phyloP scores from a whole-genome alignment of 2,888 invertebrate genomes.

The Geophilus truncorum region DNA sequence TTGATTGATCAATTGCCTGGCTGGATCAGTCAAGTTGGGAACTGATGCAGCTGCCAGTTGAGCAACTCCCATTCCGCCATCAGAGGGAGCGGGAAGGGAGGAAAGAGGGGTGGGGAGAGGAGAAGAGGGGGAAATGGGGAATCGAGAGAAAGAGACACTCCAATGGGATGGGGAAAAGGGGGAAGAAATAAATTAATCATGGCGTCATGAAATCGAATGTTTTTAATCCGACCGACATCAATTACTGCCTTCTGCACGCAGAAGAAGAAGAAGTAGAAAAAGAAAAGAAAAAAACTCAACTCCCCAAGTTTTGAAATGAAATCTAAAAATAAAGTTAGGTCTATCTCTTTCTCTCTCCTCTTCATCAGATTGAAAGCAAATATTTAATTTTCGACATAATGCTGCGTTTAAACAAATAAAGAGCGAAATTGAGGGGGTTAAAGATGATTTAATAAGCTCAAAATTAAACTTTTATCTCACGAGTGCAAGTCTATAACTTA shows the following conservation, averaged over 20 bases:
- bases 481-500: no score
- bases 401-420: background rate
- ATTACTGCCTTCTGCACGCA: no score
- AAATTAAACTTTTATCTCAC: background rate
- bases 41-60: background rate
- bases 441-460: background rate
- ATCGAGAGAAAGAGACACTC: background rate
- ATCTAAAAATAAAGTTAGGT: background rate
- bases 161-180: background rate
- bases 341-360: background rate
- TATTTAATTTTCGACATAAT: background rate
- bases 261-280: no score
- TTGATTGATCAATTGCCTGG: constrained; percentile 31
- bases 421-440: background rate
- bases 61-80: background rate
- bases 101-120: background rate
- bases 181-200: background rate
- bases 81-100: background rate
- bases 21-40: constrained; percentile 30
- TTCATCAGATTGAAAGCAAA: background rate
- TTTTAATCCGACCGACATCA: background rate
- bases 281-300: background rate
- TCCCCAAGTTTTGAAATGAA: background rate
- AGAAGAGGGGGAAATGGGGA: no score
- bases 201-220: background rate